Evolutionary conservation across 2,888 invertebrate genomes (phyloP).

Genomic region (Onthophagus sagittarius): DNA sequence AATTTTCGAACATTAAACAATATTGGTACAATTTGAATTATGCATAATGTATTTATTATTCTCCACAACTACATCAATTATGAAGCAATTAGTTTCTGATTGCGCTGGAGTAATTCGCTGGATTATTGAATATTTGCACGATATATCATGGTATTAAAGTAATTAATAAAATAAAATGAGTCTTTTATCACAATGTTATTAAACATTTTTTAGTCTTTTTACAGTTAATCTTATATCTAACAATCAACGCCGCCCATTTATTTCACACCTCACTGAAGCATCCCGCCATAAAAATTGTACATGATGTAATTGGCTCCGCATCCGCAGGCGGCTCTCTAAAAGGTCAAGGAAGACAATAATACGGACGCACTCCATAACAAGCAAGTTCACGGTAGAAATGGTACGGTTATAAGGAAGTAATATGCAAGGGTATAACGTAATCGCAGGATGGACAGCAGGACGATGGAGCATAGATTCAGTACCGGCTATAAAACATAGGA

Average conservation of each 20-base stretch:
- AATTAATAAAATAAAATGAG: too few species aligned
- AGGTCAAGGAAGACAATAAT: background rate
- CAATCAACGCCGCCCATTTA: background rate
- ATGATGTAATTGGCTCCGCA: background rate
- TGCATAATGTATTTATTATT: background rate
- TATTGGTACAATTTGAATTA: background rate
- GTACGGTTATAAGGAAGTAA: constrained; percentile 5
- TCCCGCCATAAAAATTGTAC: background rate
- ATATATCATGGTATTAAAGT: too few species aligned
- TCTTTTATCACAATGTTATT: too few species aligned
- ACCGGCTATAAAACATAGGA: constrained; percentile 1
- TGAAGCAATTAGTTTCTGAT: background rate
- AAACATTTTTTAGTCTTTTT: background rate
- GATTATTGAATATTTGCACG: background rate
- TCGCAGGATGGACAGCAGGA: background rate
- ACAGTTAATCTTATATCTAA: background rate
- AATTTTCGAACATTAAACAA: background rate
- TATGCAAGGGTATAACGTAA: background rate
- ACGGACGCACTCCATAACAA: background rate
- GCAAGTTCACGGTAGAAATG: background rate
- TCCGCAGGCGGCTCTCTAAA: background rate
- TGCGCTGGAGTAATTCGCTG: background rate
- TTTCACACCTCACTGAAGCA: background rate
- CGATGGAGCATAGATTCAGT: background rate
- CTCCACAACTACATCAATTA: background rate